Evolutionary conservation across 2,113 vertebrate genomes (phyloP), one percentile per base, ranked within the genome.

Genomic region (Synodontis membranacea): DNA sequence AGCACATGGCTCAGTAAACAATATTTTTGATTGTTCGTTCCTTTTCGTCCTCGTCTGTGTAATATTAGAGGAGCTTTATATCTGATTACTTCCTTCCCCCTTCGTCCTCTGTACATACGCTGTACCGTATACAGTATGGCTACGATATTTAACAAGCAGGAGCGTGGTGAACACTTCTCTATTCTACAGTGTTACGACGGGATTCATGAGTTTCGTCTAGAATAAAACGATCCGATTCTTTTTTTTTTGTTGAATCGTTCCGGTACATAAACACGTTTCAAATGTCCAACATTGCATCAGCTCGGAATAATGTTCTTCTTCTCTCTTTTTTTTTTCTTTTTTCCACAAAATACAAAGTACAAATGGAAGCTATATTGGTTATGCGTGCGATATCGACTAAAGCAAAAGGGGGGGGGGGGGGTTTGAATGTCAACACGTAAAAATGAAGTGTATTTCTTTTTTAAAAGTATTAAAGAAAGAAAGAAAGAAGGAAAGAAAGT

Each of bases 331-430:
- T 78, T 21, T 46, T 31, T 76, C 90, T 88, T 86, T 37, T 92
- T 80, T 60, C 90, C 93, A 94, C 90, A 91, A 92, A 92, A 90
- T 91, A 94, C 94, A 93, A 94, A 93, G 92, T 93, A 94, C 93
- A 90, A 82, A 94, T 93, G 93, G 78, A 93, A 92, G 93, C 91
- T 94, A 92, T 90, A 80, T 84, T 19, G 88, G 91, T 93, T 93
- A 93, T 91, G 91, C 93, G 94, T 95, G 93, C 93, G 93, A 92
- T 93, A 92, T 83, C 90, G 92, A 93, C 93, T 93, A 91, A 93
- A 92, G 92, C 90, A 28, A 80, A 19, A 39, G 0, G 42, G 11
- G 11, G 31, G 42, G 42, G 42, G 9, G 23, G 37, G 62, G 91
- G 78, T 25, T 90, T 92, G 89, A 90, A 88, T 83, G 85, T 87